These are phyloP conservation scores for Zaprionus ghesquierei DNA, from an alignment of 1,140 invertebrate species.

Conservation along the genomic window DNA sequence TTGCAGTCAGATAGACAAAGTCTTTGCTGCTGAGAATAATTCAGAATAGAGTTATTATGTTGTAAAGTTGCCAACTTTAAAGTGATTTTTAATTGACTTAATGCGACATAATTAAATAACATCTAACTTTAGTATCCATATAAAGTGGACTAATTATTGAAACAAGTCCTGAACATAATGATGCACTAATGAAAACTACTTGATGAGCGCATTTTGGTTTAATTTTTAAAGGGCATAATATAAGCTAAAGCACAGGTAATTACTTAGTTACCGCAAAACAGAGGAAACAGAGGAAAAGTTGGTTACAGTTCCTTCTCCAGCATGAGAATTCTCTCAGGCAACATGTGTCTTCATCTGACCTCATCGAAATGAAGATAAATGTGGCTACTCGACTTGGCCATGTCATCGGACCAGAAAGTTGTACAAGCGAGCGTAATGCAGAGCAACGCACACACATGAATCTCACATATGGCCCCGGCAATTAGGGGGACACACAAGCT, in stretches of 20 bases:
- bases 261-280: background rate
- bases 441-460: background rate
- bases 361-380: slow-evolving; percentile 69
- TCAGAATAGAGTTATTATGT: too few species aligned
- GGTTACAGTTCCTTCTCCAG: background rate
- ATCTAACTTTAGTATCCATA: too few species aligned
- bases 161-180: background rate
- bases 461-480: slow-evolving; percentile 30
- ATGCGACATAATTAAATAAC: background rate
- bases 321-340: slow-evolving; percentile 2
- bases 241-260: slow-evolving; percentile 18
- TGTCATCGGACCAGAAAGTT: slow-evolving; percentile 11
- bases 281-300: background rate
- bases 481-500: slow-evolving; percentile 40
- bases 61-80: background rate
- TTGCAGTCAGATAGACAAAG: too few species aligned
- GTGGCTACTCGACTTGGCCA: slow-evolving; percentile 41
- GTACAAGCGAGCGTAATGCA: background rate
- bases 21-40: too few species aligned
- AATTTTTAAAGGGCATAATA: background rate
- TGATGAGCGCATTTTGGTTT: background rate
- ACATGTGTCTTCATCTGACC: slow-evolving; percentile 65
- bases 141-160: too few species aligned
- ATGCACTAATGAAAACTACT: background rate
- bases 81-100: background rate